Base-by-base conservation (phyloP, 2,888 invertebrate genomes). In the Prosopocoilus inquinatus region DNA sequence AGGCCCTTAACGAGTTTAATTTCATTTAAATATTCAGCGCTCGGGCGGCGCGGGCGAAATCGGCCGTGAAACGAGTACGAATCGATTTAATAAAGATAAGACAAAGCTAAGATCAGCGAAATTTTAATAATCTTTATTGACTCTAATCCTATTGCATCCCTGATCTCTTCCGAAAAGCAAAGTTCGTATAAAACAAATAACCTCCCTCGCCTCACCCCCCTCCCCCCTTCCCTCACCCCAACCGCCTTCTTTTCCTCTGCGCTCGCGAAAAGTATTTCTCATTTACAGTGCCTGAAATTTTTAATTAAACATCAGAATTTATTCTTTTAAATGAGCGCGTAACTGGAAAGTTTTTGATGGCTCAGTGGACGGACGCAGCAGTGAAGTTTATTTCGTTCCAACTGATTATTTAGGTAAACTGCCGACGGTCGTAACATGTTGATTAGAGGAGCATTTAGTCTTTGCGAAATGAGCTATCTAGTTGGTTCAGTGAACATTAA, bases 71-170 rank as follows among this genome's bases (percentile, higher is more conserved):
- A 55, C 58, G 53, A 50, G 39, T 48, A 53, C 53, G 47, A 48
- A 55, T 50, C 60, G 47, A 64, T 65, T 63, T 64, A 62, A 66
- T 66, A 64, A 65, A 64, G 65, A 66, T 63, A 65, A 65, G 59
- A 64, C 64, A 58, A 58, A 59, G 64, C 60, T 60, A 59, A 59
- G 63, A 64, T 65, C 63, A 55, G 61, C 62, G 59, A 66, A 66
- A 66, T 66, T 66, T 65, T 66, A 66, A 66, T 66, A 66, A 66
- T 62, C 64, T 60, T 64, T 65, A 64, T 66, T 65, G 64, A 65
- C 64, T 65, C 62, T 64, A 64, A 64, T 66, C 62, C 59, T 58
- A 61, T 63, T 60, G 58, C 53, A 52, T 52, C 38, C 32, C 13
- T 45, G 28, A 44, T 38, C 47, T 38, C 47, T 13, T 35, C 60